Base-by-base conservation (phyloP, 2,113 vertebrate species). In the Gorsachius goisagi region DNA sequence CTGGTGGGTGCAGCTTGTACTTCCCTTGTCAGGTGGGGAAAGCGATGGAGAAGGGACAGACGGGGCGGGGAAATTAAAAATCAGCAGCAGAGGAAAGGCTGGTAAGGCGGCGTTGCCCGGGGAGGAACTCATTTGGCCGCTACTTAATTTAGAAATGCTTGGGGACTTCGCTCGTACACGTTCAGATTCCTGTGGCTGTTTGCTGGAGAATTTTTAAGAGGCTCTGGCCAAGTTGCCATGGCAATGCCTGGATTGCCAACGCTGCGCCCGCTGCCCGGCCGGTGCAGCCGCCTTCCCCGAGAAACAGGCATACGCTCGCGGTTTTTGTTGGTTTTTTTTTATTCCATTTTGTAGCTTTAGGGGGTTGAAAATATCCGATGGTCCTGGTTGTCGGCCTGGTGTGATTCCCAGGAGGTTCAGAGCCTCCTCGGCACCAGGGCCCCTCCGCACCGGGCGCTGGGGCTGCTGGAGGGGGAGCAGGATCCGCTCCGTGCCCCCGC, bases 1-100 rank as follows among this genome's bases (percentile, higher is more conserved):
- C 6, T 11, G 11, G 1, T 4, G 4, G 23, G 32, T 4, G 4
- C 1, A 32, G n/a, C 21, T 21, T 7, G 8, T 9, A 0, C 30
- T 26, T 33, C 9, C 18, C 21, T 14, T 33, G 16, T 12, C 35
- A 1, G 1, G 14, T 5, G 6, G 5, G 35, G 45, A 59, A 21
- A 16, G 28, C n/a, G 2, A 3, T 2, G 67, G 66, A 15, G 45
- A 33, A 22, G 76, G 28, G 71, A 35, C 5, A 32, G 44, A 16
- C n/a, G 6, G 2, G 0, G 27, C 0, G 9, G 11, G 5, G 9
- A 23, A 33, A 52, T 50, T 59, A 11, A n/a, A n/a, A 64, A 32
- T 5, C 30, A 39, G 45, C 55, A 35, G 76, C 23, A 22, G 10
- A 14, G 60, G 6, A 22, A 30, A 47, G 53, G 85, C 90, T 59